Evolutionary conservation across 2,113 vertebrate genomes (phyloP).

Genomic region (Sardina pilchardus): DNA sequence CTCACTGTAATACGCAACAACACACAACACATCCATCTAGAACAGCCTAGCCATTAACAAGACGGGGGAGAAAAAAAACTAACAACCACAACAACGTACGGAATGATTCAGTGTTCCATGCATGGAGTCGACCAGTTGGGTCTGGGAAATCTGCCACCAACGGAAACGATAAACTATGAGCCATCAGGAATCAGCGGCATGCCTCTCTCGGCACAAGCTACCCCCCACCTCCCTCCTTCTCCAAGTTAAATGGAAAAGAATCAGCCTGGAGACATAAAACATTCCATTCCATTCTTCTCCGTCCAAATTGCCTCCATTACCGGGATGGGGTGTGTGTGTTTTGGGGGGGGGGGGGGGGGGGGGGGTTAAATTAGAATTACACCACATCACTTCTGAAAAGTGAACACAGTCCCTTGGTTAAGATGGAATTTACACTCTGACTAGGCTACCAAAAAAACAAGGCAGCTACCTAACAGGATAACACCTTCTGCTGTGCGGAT

Average conservation of each 20-base stretch:
- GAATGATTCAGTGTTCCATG: not conserved
- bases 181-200: constrained; percentile 48
- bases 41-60: not conserved
- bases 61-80: not conserved
- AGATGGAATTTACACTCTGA: not conserved
- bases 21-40: not conserved
- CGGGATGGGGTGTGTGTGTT: too few species aligned
- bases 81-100: not conserved
- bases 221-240: not conserved
- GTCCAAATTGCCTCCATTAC: constrained; percentile 45
- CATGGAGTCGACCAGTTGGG: constrained; percentile 8
- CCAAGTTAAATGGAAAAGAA: constrained; percentile 41
- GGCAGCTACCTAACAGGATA: not conserved
- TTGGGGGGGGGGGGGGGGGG: not conserved
- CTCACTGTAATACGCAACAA: constrained; percentile 12
- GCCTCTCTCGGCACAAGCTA: not conserved
- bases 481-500: not conserved
- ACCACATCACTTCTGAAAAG: constrained; percentile 15
- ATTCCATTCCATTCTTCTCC: constrained; percentile 42
- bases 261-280: constrained; percentile 45
- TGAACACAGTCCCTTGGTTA: not conserved
- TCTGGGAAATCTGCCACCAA: constrained; percentile 38
- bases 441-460: not conserved
- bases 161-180: constrained; percentile 47
- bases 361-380: constrained; percentile 24